Evolutionary conservation across 2,888 invertebrate genomes (phyloP).

Genomic region (Machimus atricapillus): DNA sequence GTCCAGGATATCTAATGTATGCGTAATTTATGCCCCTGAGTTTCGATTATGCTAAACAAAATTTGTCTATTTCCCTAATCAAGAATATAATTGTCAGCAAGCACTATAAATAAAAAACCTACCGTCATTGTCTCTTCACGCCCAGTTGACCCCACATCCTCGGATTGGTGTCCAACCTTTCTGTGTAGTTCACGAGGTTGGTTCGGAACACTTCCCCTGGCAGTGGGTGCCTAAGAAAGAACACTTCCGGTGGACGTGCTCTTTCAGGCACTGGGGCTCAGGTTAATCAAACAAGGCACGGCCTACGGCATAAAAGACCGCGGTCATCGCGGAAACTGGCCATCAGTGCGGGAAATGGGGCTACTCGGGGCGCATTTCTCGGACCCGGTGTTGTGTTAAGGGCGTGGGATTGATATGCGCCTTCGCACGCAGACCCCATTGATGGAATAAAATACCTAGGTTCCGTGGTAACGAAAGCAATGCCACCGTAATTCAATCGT

Average conservation of each 20-base stretch:
- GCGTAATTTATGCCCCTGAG: neutral
- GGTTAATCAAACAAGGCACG: neutral
- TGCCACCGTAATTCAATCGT: neutral
- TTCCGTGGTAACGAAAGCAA: neutral
- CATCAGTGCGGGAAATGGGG: neutral
- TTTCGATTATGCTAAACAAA: neutral
- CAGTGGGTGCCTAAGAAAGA: neutral
- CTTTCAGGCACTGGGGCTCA: neutral
- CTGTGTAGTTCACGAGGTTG: neutral
- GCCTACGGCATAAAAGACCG: neutral
- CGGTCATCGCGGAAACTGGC: conserved; percentile 3
- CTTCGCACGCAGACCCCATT: neutral
- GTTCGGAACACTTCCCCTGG: neutral
- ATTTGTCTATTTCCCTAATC: neutral
- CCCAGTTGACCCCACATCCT: conserved; percentile 8
- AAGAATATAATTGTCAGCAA: neutral
- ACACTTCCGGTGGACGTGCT: neutral
- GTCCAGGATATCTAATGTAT: neutral
- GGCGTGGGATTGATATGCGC: conserved; percentile 11
- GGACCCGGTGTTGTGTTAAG: neutral
- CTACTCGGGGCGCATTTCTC: neutral
- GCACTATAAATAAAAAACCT: neutral
- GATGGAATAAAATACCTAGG: neutral
- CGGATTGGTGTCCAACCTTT: neutral
- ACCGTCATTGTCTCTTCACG: neutral